A percentile compares a stretch with the other conserved stretches of the same genome.
Evolutionary conservation across 2,888 invertebrate species (phyloP).

Genomic region (Blastobasis lacticolella): DNA sequence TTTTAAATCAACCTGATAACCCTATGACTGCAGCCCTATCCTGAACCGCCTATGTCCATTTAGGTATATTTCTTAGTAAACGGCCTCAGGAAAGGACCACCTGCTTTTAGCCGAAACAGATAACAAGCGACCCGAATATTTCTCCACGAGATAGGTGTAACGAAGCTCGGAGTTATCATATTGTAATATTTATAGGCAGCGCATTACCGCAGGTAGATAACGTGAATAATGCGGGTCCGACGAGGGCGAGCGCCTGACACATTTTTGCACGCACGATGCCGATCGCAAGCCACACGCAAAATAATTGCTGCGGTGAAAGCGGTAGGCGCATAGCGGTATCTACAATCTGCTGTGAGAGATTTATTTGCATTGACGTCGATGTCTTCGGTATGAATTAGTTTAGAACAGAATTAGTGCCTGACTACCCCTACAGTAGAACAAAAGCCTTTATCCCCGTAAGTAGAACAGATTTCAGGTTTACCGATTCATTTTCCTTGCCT

Average conservation of each 20-base stretch:
- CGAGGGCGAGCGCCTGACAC: conserved; percentile 19
- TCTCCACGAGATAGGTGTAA: conserved; percentile 18
- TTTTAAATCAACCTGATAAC: no score
- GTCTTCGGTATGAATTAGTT: no score
- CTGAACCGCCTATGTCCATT: no score
- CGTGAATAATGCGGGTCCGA: conserved; percentile 52
- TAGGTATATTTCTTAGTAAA: no score
- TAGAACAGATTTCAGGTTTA: no score
- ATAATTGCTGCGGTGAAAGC: conserved; percentile 17
- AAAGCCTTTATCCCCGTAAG: no score
- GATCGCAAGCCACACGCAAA: not conserved
- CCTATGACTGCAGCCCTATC: no score
- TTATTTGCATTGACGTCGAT: no score
- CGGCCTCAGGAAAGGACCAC: not conserved
- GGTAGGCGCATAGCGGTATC: conserved; percentile 3
- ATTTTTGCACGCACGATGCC: conserved; percentile 43
- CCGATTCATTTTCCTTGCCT: no score
- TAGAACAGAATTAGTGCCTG: no score
- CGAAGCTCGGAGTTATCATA: conserved; percentile 43
- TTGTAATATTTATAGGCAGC: conserved; percentile 51
- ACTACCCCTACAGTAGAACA: no score
- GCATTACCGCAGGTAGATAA: conserved; percentile 56
- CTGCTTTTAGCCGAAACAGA: conserved; percentile 1
- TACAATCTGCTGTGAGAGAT: no score
- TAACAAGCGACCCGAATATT: conserved; percentile 9